A percentile compares a stretch with the other conserved stretches of the same genome.
phyloP scores from a whole-genome alignment of 2,113 vertebrate species.

The Cathartes aura region DNA sequence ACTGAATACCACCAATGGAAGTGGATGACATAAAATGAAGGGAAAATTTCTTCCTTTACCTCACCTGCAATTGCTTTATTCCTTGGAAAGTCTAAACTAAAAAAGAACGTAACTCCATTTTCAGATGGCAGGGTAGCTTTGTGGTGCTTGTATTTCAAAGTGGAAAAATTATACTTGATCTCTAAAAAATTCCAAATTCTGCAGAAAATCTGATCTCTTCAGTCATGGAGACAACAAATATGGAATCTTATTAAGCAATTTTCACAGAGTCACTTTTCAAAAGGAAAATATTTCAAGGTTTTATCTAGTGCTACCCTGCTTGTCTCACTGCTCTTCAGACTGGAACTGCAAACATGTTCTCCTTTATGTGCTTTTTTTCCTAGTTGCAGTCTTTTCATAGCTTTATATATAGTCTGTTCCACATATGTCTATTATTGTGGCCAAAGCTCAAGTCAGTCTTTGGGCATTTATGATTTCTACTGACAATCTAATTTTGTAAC shows the following conservation, averaged over 20 bases:
- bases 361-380: background rate
- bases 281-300: background rate
- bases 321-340: background rate
- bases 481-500: background rate
- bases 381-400: background rate
- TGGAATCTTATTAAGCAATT: background rate
- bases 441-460: background rate
- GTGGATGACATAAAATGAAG: background rate
- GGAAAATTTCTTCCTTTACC: background rate
- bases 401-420: background rate
- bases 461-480: background rate
- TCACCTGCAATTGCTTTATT: background rate
- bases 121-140: background rate
- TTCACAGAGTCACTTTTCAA: background rate
- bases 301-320: background rate
- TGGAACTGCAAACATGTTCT: background rate
- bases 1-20: background rate
- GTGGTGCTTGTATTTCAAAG: background rate
- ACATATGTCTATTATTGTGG: background rate
- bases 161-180: background rate
- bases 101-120: background rate
- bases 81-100: background rate
- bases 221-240: background rate
- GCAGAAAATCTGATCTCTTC: background rate
- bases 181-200: conserved; percentile 20